Conservation (phyloP, 2,797 vertebrate genomes). For the Coendou prehensilis region DNA sequence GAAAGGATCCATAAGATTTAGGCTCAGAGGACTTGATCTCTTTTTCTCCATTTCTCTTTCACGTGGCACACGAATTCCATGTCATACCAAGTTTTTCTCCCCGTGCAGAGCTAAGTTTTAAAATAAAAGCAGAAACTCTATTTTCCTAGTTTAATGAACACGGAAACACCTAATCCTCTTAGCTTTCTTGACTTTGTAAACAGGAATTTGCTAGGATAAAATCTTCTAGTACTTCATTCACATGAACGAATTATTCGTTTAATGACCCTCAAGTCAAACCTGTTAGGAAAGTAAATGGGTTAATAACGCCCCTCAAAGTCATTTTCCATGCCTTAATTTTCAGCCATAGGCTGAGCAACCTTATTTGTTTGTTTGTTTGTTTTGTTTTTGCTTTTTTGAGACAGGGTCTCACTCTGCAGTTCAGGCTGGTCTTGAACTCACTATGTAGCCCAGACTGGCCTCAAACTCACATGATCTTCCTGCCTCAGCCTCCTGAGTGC, state of each 20-base stretch:
- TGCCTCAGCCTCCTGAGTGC: background rate
- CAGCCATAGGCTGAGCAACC: slow-evolving; percentile 42
- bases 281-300: slow-evolving; percentile 70
- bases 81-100: slow-evolving; percentile 24
- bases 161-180: slow-evolving; percentile 89
- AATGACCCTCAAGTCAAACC: slow-evolving; percentile 80
- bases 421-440: background rate
- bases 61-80: slow-evolving; percentile 72
- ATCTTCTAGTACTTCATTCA: slow-evolving; percentile 87
- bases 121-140: slow-evolving; percentile 86
- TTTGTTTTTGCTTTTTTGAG: background rate
- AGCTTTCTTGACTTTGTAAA: slow-evolving; percentile 88
- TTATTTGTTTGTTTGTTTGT: background rate
- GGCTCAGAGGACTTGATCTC: background rate
- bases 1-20: background rate
- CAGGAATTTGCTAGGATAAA: slow-evolving; percentile 88
- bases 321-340: slow-evolving; percentile 65
- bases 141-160: slow-evolving; percentile 87
- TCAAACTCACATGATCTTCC: background rate
- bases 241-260: slow-evolving; percentile 86
- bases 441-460: background rate
- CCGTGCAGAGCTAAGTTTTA: slow-evolving; percentile 75
- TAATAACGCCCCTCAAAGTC: slow-evolving; percentile 63
- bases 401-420: background rate
- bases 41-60: slow-evolving; percentile 35